phyloP scores from a whole-genome alignment of 2,113 vertebrate species.

The Coptodon rendalli region DNA sequence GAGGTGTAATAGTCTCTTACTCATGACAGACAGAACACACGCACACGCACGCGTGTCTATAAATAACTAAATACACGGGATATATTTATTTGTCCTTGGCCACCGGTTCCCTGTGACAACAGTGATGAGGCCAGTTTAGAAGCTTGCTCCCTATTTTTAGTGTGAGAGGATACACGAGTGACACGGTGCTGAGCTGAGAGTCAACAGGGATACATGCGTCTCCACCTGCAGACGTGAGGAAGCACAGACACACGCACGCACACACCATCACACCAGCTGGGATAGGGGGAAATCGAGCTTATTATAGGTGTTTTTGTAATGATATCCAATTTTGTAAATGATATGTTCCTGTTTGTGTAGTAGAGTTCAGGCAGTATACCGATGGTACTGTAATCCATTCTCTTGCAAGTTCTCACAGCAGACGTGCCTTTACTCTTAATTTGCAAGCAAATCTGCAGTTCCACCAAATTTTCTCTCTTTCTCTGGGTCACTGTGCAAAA shows the following conservation, averaged over 20 bases:
- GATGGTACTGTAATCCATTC: not conserved
- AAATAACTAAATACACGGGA: not conserved
- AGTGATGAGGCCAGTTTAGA: not conserved
- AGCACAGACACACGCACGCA: not conserved
- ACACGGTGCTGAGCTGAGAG: constrained; percentile 17
- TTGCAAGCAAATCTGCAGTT: not conserved
- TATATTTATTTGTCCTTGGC: constrained; percentile 5
- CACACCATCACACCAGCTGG: not conserved
- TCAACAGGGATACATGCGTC: constrained; percentile 6
- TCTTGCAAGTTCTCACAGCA: not conserved
- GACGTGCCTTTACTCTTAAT: not conserved
- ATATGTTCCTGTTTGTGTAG: not conserved
- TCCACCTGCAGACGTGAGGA: not conserved
- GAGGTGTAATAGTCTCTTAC: not conserved
- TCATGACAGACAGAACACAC: not conserved
- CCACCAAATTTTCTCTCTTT: not conserved
- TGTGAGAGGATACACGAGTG: not conserved
- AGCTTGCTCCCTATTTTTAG: constrained; percentile 35
- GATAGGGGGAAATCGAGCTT: not conserved
- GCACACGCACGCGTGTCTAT: not conserved
- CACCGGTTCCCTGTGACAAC: not conserved
- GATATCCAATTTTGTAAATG: not conserved
- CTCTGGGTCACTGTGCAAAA: not conserved
- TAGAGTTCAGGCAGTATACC: not conserved
- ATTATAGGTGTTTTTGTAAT: not conserved